Percentiles rank a stretch among this genome's conserved stretches.
These are phyloP conservation scores for Ophion ellenae DNA, from an alignment of 2,888 invertebrate genomes.

Conservation along the genomic window DNA sequence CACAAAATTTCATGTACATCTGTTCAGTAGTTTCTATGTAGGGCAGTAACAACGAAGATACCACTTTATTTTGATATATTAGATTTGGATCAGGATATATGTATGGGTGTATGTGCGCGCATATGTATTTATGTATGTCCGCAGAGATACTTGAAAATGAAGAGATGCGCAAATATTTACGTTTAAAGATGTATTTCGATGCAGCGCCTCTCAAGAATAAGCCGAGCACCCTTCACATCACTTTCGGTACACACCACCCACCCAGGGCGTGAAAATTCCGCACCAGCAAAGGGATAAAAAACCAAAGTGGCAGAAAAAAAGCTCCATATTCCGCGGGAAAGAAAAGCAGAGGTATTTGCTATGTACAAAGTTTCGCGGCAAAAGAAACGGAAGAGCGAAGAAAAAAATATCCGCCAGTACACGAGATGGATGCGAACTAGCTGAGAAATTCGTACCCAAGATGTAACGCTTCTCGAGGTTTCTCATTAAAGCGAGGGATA, in stretches of 20 bases:
- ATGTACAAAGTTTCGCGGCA: neutral
- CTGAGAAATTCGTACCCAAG: neutral
- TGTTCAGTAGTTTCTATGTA: neutral
- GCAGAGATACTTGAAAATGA: no score
- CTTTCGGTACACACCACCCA: neutral
- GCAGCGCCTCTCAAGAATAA: neutral
- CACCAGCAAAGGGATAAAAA: neutral
- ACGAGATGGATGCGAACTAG: neutral
- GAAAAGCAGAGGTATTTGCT: neutral
- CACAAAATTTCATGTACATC: neutral
- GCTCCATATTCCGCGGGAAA: neutral
- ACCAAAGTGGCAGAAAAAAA: neutral
- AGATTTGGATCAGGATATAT: no score
- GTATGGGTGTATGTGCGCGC: no score
- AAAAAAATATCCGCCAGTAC: neutral
- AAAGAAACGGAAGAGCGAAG: neutral
- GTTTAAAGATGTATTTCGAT: neutral
- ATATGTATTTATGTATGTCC: no score
- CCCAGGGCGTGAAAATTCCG: neutral
- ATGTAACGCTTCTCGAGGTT: neutral
- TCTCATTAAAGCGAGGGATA: neutral
- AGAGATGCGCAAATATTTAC: neutral
- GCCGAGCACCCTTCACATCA: neutral
- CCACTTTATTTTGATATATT: no score
- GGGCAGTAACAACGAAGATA: neutral